phyloP scores from a whole-genome alignment of 2,113 vertebrate species.

The Tamias sibiricus region DNA sequence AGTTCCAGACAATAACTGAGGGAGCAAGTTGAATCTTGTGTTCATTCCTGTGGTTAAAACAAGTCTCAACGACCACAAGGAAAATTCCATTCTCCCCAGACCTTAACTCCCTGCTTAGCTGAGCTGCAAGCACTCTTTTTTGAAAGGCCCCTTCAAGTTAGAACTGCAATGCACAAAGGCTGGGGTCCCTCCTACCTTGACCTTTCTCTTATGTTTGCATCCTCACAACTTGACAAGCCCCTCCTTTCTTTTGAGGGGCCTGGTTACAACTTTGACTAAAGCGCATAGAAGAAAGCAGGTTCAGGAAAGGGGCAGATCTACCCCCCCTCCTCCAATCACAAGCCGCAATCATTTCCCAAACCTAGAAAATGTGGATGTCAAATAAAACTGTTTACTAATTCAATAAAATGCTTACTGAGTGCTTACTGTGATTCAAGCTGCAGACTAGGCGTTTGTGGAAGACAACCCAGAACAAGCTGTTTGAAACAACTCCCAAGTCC shows the following conservation, averaged over 20 bases:
- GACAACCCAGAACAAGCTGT: not conserved
- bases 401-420: not conserved
- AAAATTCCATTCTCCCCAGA: constrained; percentile 84
- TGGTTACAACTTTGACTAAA: not conserved
- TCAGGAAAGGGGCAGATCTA: not conserved
- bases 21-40: constrained; percentile 84
- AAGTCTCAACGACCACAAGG: constrained; percentile 84
- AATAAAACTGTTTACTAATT: not conserved
- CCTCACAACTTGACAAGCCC: not conserved
- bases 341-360: not conserved
- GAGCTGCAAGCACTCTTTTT: not conserved
- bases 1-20: constrained; percentile 80
- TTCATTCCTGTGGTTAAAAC: constrained; percentile 87
- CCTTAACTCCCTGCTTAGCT: constrained; percentile 67
- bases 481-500: not conserved
- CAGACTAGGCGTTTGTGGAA: not conserved
- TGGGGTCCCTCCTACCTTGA: not conserved
- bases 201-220: not conserved
- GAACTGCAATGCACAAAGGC: not conserved
- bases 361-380: not conserved
- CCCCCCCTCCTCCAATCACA: not conserved
- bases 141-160: not conserved
- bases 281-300: not conserved
- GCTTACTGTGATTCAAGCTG: not conserved
- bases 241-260: not conserved